Conservation (phyloP, 2,888 invertebrate genomes). For the Incurvaria masculella region DNA sequence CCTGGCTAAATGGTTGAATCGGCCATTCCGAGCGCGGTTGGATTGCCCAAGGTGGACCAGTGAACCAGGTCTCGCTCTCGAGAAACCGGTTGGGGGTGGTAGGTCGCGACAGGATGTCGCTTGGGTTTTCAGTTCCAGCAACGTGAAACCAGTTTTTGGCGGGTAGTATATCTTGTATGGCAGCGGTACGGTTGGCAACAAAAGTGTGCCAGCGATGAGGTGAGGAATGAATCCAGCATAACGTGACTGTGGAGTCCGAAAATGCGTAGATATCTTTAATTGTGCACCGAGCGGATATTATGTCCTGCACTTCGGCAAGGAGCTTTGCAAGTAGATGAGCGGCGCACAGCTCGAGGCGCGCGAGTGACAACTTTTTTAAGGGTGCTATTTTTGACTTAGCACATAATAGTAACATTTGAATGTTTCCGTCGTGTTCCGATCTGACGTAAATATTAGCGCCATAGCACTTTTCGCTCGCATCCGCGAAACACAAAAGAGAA, state of each 20-base stretch:
- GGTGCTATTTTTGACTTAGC: slow-evolving; percentile 5
- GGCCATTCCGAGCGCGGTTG: neutral
- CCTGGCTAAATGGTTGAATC: neutral
- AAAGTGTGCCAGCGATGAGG: slow-evolving; percentile 10
- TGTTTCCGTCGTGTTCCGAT: neutral
- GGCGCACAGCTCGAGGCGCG: slow-evolving; percentile 9
- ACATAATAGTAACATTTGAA: too few relatives aligned
- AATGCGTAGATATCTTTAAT: slow-evolving; percentile 9
- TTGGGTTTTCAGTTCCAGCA: too few relatives aligned
- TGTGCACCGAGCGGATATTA: slow-evolving; percentile 3
- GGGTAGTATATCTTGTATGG: slow-evolving; percentile 5
- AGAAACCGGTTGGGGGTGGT: slow-evolving; percentile 5
- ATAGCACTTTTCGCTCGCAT: slow-evolving; percentile 2
- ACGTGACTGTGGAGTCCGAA: slow-evolving; percentile 11
- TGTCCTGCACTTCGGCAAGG: neutral
- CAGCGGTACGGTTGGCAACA: slow-evolving; percentile 11
- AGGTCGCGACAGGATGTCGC: slow-evolving; percentile 9
- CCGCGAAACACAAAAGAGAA: slow-evolving; percentile 2
- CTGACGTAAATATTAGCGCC: slow-evolving; percentile 4
- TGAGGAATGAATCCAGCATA: slow-evolving; percentile 13
- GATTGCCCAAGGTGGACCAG: too few relatives aligned
- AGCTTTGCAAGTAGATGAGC: slow-evolving; percentile 6
- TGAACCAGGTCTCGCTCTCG: too few relatives aligned
- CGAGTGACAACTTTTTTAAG: slow-evolving; percentile 5
- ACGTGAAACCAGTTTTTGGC: slow-evolving; percentile 8